phyloP scores from a whole-genome alignment of 1,140 invertebrate species.

The Drosophila athabasca region DNA sequence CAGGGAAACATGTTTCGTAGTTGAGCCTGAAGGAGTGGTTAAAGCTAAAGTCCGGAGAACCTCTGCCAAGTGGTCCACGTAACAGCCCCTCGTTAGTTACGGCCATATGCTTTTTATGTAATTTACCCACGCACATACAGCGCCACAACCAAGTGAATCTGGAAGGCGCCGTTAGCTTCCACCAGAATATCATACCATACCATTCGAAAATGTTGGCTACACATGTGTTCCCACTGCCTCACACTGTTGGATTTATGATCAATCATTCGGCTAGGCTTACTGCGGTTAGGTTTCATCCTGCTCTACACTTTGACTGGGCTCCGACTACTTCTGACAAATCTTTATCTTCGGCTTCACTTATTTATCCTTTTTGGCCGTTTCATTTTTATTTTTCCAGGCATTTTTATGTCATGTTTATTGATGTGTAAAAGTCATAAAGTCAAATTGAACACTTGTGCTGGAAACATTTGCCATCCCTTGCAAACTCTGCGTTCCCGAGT shows the following conservation, averaged over 20 bases:
- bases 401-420: conserved; percentile 82
- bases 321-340: conserved; percentile 59
- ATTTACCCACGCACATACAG: conserved; percentile 42
- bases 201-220: conserved; percentile 28
- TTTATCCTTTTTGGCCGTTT: conserved; percentile 78
- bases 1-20: conserved; percentile 58
- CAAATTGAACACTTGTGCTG: conserved; percentile 82
- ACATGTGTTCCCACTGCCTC: conserved; percentile 50
- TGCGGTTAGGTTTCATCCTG: conserved; percentile 59
- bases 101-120: conserved; percentile 80
- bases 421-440: conserved; percentile 83
- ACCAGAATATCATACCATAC: neutral
- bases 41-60: conserved; percentile 44
- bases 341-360: conserved; percentile 77
- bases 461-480: too few species aligned
- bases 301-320: conserved; percentile 10
- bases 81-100: conserved; percentile 79
- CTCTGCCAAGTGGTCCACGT: conserved; percentile 52
- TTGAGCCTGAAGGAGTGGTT: conserved; percentile 19
- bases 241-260: conserved; percentile 67
- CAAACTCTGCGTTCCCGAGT: conserved; percentile 9
- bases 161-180: too few species aligned
- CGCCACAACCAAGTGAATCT: neutral
- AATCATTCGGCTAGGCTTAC: conserved; percentile 71
- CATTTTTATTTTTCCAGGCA: conserved; percentile 68